Evolutionary conservation across 2,888 invertebrate species (phyloP).

Genomic region (Drosophila multiciliata): DNA sequence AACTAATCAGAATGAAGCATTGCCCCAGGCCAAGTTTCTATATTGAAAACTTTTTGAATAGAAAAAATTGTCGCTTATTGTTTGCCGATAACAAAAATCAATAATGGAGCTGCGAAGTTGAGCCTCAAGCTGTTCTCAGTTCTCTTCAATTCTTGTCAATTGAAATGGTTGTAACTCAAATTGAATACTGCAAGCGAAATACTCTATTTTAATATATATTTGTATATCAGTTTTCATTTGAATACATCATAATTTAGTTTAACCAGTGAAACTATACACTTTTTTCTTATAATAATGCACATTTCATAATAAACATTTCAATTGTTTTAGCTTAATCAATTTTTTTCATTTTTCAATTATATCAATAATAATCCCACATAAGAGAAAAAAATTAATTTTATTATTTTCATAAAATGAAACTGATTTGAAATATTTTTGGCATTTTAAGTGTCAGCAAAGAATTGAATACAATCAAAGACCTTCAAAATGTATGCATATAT

Average conservation of each 20-base stretch:
- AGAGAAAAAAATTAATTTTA: neutral
- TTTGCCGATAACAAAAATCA: constrained; percentile 67
- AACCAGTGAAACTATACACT: neutral
- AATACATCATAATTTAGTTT: neutral
- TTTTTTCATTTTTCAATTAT: neutral
- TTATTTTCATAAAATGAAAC: neutral
- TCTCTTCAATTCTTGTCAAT: constrained; percentile 41
- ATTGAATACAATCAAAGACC: neutral
- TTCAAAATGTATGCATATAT: neutral
- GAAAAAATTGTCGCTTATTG: constrained; percentile 61
- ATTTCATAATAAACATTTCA: neutral
- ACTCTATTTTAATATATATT: constrained; percentile 22
- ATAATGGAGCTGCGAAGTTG: constrained; percentile 22
- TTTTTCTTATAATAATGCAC: neutral
- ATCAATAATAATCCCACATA: neutral
- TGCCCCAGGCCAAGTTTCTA: constrained; percentile 21
- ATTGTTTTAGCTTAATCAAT: neutral
- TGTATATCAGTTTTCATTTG: neutral
- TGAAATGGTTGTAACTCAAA: neutral
- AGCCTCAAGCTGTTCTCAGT: constrained; percentile 16
- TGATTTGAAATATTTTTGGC: neutral
- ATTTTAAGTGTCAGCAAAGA: neutral
- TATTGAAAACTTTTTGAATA: constrained; percentile 53
- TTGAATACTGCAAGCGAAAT: constrained; percentile 11
- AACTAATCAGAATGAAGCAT: constrained; percentile 61